These are phyloP conservation scores for Eulemur macaco DNA, from an alignment of 2,113 vertebrate genomes.

Conservation along the genomic window DNA sequence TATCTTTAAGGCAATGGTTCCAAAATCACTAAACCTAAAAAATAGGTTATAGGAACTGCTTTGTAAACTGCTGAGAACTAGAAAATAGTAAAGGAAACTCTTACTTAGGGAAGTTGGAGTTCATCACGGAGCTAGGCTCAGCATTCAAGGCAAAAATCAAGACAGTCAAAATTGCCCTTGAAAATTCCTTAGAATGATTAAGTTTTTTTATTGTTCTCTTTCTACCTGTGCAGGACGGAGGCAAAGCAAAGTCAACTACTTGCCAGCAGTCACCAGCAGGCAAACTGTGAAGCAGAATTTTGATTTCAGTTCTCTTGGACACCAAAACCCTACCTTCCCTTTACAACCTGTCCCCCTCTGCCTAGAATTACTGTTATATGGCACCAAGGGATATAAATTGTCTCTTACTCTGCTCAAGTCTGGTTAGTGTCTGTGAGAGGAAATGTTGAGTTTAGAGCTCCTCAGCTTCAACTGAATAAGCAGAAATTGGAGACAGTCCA, in stretches of 20 bases:
- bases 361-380: not conserved
- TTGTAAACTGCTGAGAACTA: not conserved
- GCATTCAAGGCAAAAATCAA: not conserved
- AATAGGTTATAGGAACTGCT: not conserved
- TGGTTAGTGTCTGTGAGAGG: constrained; percentile 13
- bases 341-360: not conserved
- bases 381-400: not conserved
- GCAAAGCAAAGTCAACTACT: not conserved
- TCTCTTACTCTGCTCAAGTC: not conserved
- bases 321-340: not conserved
- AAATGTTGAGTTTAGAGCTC: not conserved
- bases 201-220: not conserved
- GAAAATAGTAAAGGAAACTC: not conserved
- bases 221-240: not conserved
- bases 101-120: not conserved
- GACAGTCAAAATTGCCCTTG: not conserved
- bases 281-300: not conserved
- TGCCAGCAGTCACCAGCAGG: not conserved
- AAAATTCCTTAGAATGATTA: not conserved
- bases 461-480: not conserved
- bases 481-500: constrained; percentile 15
- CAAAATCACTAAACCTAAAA: constrained; percentile 1
- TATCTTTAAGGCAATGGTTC: not conserved
- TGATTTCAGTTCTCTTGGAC: not conserved
- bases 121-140: not conserved